phyloP scores from a whole-genome alignment of 2,113 vertebrate species.

The Tretioscincus oriximinensis region DNA sequence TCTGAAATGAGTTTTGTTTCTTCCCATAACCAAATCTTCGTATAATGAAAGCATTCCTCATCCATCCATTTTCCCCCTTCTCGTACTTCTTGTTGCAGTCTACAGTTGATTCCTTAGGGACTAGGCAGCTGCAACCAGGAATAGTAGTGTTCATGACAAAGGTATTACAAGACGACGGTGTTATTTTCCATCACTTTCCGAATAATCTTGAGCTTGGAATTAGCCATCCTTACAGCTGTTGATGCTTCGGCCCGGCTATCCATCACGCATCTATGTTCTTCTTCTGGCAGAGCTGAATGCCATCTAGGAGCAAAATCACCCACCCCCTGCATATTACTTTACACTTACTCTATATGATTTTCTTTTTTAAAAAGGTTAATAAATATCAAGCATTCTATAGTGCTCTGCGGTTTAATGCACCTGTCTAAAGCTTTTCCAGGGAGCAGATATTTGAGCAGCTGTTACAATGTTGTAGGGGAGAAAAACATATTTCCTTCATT shows the following conservation, averaged over 20 bases:
- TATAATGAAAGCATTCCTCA: too few species aligned
- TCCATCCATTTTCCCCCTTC: too few species aligned
- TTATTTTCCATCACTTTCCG: neutral
- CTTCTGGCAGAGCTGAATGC: neutral
- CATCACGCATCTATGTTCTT: neutral
- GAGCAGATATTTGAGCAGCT: neutral
- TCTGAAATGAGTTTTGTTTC: too few species aligned
- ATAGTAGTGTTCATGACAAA: too few species aligned
- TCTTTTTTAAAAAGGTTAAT: neutral
- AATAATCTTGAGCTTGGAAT: neutral
- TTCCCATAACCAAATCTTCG: too few species aligned
- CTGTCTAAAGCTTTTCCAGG: neutral
- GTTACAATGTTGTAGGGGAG: neutral
- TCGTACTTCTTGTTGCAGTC: too few species aligned
- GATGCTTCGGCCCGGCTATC: neutral
- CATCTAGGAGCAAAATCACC: too few species aligned
- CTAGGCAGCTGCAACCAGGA: too few species aligned
- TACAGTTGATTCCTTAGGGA: too few species aligned
- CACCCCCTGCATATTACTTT: neutral
- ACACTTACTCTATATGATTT: neutral
- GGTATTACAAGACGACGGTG: neutral
- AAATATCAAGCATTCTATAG: neutral
- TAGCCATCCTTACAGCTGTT: too few species aligned
- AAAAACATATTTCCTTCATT: neutral
- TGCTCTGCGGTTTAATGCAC: neutral